A percentile compares a stretch with the other conserved stretches of the same genome.
These are phyloP conservation scores for Drosophila borealis DNA, from an alignment of 2,888 invertebrate genomes.

Conservation along the genomic window DNA sequence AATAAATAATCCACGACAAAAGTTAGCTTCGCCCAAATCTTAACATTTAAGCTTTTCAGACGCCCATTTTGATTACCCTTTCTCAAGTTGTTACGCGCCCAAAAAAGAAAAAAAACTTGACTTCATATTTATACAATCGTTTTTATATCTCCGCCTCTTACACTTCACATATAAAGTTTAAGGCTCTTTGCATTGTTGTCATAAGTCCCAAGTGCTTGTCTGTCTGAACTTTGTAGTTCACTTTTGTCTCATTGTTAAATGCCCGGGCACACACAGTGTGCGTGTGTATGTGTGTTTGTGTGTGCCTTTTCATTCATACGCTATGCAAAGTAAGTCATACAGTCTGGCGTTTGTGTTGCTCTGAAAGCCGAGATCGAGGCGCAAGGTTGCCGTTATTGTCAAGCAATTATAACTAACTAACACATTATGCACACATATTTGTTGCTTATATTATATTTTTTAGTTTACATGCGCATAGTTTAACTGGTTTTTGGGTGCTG, in stretches of 20 bases:
- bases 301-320: constrained; percentile 65
- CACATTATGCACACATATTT: constrained; percentile 47
- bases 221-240: constrained; percentile 60
- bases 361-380: constrained; percentile 70
- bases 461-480: constrained; percentile 17
- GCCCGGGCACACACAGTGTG: constrained; percentile 28
- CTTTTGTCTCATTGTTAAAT: constrained; percentile 55
- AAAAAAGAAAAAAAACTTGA: constrained; percentile 41
- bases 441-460: constrained; percentile 16
- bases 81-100: constrained; percentile 12
- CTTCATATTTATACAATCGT: constrained; percentile 29
- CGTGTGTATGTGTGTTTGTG: constrained; percentile 23
- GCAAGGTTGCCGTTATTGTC: constrained; percentile 78
- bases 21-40: neutral
- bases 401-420: constrained; percentile 63
- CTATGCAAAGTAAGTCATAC: constrained; percentile 55
- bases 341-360: constrained; percentile 41
- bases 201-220: constrained; percentile 67
- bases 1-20: no score
- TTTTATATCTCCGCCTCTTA: constrained; percentile 16
- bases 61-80: constrained; percentile 27
- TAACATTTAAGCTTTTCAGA: constrained; percentile 6
- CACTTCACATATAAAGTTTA: constrained; percentile 60
- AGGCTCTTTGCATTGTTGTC: constrained; percentile 61
- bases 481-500: constrained; percentile 22